Percentiles rank a stretch among this genome's conserved stretches.
Conservation (phyloP, 1,140 invertebrate species). For the Charaxes varanes region DNA sequence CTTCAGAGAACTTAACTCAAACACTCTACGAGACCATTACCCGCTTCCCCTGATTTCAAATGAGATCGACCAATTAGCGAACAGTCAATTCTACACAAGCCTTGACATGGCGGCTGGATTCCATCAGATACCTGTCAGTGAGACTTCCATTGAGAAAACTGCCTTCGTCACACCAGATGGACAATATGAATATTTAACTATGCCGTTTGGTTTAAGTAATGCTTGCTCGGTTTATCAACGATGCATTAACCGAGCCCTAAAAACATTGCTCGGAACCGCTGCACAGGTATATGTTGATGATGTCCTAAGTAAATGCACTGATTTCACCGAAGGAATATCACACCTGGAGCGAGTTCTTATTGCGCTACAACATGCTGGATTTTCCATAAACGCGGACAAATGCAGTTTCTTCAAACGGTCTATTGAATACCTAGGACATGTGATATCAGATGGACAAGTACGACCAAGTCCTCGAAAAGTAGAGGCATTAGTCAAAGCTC, state of each 20-base stretch:
- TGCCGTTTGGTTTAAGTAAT: slow-evolving; percentile 34
- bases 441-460: slow-evolving; percentile 25
- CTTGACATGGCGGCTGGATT: slow-evolving; percentile 3
- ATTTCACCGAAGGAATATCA: slow-evolving; percentile 12
- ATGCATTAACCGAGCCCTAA: slow-evolving; percentile 11
- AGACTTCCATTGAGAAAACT: slow-evolving; percentile 25
- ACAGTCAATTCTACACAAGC: not conserved
- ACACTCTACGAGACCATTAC: not conserved
- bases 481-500: slow-evolving; percentile 26
- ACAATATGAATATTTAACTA: slow-evolving; percentile 28
- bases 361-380: slow-evolving; percentile 20
- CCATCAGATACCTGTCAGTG: slow-evolving; percentile 9
- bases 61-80: not conserved
- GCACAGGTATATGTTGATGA: slow-evolving; percentile 16
- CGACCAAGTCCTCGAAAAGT: slow-evolving; percentile 29
- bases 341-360: slow-evolving; percentile 20
- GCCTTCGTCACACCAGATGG: slow-evolving; percentile 34
- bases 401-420: slow-evolving; percentile 24
- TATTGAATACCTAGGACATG: slow-evolving; percentile 31
- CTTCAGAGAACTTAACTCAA: not conserved
- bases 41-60: not conserved
- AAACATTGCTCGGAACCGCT: not conserved
- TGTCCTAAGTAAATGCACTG: slow-evolving; percentile 5
- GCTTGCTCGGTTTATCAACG: slow-evolving; percentile 11
- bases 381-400: slow-evolving; percentile 31